Evolutionary conservation across 1,140 invertebrate genomes (phyloP), one percentile per base, ranked within the genome.

Genomic region (Centruroides sculpturatus): DNA sequence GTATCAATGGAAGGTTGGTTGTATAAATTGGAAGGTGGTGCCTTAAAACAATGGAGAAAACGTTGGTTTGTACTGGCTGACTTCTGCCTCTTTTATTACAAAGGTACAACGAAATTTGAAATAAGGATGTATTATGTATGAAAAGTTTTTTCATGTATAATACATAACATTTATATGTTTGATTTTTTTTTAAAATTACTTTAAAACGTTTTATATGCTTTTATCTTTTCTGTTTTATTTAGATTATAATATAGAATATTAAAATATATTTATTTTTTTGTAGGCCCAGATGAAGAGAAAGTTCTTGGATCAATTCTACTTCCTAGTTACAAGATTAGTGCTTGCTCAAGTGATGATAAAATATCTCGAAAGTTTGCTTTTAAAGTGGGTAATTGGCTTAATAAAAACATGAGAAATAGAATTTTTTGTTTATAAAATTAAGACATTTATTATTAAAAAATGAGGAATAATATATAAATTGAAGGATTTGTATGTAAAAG

Each of bases 51-150:
- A 23, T 96, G 92, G 92, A 89, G 92, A 73, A 91, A 89, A 72
- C 79, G 92, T 49, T 96, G 91, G 92, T 95, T 92, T 78, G 92
- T 95, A 35, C 76, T 95, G 35, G 87, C 88, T 5, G 90, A 95
- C 71, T 95, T 91, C 74, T 92, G 90, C 71, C 80, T 95, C 55
- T 95, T 92, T 76, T 92, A 93, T 71, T 95, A 95, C 73, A 94
- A 94, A 82, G 89, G 88, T 91, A 74, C 78, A 13, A 35, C 57
- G 59, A 13, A 41, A n/a, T 46, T 57, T 13, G 36, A 23, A 56
- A 5, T 64, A 46, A 8, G 23, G 23, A 23, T 23, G 23, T 23
- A 23, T 23, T 2, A 23, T 23, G 2, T 23, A 2, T 23, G 23
- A 23, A 23, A 23, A 23, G 23, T 23, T 23, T 23, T 23, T 23